Evolutionary conservation across 92 coral and sea anemone species (phyloP).

Genomic region (Porites evermanni): DNA sequence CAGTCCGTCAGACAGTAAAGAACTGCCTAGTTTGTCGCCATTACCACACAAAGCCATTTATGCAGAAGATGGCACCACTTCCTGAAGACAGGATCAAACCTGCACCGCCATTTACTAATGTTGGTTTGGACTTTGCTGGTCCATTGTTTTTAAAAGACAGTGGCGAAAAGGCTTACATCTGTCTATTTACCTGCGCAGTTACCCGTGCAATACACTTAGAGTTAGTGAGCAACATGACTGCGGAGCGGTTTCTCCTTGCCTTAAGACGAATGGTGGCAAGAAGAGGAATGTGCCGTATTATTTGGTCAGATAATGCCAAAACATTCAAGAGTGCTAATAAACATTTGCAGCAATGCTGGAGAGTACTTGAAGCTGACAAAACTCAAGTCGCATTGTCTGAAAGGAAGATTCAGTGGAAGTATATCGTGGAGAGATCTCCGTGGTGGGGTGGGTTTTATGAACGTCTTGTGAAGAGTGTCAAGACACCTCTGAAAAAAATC

Average conservation of each 20-base stretch:
- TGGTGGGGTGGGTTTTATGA: slow-evolving; percentile 59
- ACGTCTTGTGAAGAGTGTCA: not conserved
- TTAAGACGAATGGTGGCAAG: slow-evolving; percentile 38
- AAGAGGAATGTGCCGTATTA: no score
- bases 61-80: slow-evolving; percentile 56
- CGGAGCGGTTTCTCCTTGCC: slow-evolving; percentile 43
- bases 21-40: slow-evolving; percentile 46
- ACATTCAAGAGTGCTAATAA: slow-evolving; percentile 49
- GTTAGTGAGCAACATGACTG: slow-evolving; percentile 41
- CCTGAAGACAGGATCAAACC: slow-evolving; percentile 55
- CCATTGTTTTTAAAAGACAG: slow-evolving; percentile 51
- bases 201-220: slow-evolving; percentile 56
- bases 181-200: slow-evolving; percentile 56
- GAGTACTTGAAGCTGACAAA: slow-evolving; percentile 35
- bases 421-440: slow-evolving; percentile 33
- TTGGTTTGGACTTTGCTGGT: slow-evolving; percentile 56
- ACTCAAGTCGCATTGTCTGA: slow-evolving; percentile 37
- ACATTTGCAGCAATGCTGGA: slow-evolving; percentile 44
- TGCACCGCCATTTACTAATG: slow-evolving; percentile 53
- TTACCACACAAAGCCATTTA: slow-evolving; percentile 18
- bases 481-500: slow-evolving; percentile 21
- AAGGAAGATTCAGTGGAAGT: slow-evolving; percentile 48
- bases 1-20: slow-evolving; percentile 30
- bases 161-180: slow-evolving; percentile 53
- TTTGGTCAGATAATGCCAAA: slow-evolving; percentile 66